These are phyloP conservation scores for Salmo trutta DNA, from an alignment of 2,797 vertebrate genomes.

Conservation along the genomic window DNA sequence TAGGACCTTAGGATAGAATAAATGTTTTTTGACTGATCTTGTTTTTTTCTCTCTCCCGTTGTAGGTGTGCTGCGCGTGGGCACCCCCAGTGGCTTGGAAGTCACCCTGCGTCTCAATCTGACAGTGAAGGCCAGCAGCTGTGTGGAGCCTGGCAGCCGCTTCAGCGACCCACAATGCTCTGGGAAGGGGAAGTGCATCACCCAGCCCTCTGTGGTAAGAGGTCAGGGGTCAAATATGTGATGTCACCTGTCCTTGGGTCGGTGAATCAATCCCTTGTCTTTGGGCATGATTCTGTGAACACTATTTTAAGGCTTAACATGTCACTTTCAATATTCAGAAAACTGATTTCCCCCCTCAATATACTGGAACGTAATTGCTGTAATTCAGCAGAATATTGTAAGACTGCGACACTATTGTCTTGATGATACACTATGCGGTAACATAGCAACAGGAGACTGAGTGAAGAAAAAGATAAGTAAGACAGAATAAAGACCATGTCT, in stretches of 20 bases:
- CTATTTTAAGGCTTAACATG: not conserved
- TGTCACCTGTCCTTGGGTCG: not conserved
- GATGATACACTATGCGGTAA: not conserved
- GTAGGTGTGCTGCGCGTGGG: constrained; percentile 77
- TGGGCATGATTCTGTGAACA: not conserved
- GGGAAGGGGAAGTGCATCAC: constrained; percentile 91
- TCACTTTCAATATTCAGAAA: too few species aligned
- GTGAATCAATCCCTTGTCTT: not conserved
- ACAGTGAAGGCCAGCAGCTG: constrained; percentile 91
- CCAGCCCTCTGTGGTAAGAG: constrained; percentile 84
- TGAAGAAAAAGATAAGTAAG: too few species aligned
- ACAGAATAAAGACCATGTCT: not conserved
- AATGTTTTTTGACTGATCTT: not conserved
- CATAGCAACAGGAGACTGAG: too few species aligned
- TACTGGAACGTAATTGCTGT: too few species aligned
- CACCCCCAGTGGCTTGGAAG: constrained; percentile 74
- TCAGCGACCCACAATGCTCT: constrained; percentile 83
- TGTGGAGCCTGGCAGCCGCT: constrained; percentile 75
- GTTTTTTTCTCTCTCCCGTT: constrained; percentile 9
- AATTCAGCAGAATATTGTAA: not conserved
- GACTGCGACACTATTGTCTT: not conserved
- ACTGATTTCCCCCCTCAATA: not conserved
- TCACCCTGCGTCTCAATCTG: constrained; percentile 89
- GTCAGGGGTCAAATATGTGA: constrained; percentile 35
- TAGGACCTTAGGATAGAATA: too few species aligned